Percentiles rank a stretch among this genome's conserved stretches.
Conservation (phyloP, 2,888 invertebrate genomes). For the Oeneis ivallda region DNA sequence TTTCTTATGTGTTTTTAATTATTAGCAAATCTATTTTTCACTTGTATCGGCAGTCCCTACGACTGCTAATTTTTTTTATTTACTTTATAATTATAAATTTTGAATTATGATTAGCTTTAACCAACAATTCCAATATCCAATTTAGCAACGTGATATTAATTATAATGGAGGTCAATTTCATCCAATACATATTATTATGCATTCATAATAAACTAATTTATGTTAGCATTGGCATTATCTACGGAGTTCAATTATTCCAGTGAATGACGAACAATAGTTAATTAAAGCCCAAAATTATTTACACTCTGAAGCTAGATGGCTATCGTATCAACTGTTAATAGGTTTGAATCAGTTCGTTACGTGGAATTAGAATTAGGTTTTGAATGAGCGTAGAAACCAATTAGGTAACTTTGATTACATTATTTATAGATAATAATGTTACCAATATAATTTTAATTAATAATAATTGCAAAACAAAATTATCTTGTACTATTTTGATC, state of each 20-base stretch:
- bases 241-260: neutral
- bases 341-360: neutral
- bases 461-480: too few species aligned
- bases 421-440: too few species aligned
- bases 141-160: too few species aligned
- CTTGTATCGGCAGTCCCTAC: too few species aligned
- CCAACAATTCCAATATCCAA: too few species aligned
- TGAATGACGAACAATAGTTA: neutral
- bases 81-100: too few species aligned
- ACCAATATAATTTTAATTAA: too few species aligned
- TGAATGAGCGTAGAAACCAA: neutral
- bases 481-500: too few species aligned
- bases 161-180: neutral
- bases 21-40: too few species aligned
- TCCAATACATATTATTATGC: neutral
- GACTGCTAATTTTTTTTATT: too few species aligned
- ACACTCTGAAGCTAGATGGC: neutral
- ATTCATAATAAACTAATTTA: constrained; percentile 1
- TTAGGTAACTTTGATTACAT: neutral
- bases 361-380: neutral
- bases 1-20: too few species aligned
- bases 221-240: neutral
- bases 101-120: too few species aligned
- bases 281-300: constrained; percentile 4
- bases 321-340: neutral